Evolutionary conservation across 2,113 vertebrate genomes (phyloP).

Genomic region (Callithrix jacchus): DNA sequence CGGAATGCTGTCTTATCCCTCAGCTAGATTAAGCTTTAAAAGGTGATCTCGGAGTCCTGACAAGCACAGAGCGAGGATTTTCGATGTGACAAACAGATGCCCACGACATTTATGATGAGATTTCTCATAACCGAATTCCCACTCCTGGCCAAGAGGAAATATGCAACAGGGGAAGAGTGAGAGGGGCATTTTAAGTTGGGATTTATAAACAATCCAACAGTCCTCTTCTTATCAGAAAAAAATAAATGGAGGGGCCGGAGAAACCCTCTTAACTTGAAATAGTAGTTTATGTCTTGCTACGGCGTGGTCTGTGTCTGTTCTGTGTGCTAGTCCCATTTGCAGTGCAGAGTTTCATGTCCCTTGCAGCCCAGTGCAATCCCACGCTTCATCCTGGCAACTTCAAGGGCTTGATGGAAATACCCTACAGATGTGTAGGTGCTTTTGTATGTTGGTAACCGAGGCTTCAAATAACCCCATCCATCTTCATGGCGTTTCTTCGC

Average conservation of each 20-base stretch:
- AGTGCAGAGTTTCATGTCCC: conserved; percentile 64
- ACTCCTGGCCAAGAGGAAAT: conserved; percentile 59
- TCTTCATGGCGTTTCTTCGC: conserved; percentile 73
- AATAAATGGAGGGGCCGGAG: conserved; percentile 43
- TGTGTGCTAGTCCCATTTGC: background rate
- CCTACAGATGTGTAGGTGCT: conserved; percentile 63
- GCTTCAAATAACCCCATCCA: conserved; percentile 75
- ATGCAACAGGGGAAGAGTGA: conserved; percentile 26
- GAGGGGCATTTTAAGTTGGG: conserved; percentile 57
- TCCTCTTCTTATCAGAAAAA: conserved; percentile 48
- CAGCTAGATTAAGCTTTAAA: conserved; percentile 80
- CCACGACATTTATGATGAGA: conserved; percentile 52
- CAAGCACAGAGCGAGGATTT: conserved; percentile 79
- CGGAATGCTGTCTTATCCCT: conserved; percentile 77
- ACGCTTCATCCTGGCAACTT: conserved; percentile 73
- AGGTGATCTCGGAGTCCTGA: conserved; percentile 79
- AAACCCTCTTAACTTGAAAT: conserved; percentile 51
- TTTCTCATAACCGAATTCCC: conserved; percentile 66
- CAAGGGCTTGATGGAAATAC: conserved; percentile 79
- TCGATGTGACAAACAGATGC: conserved; percentile 76
- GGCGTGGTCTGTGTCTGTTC: background rate
- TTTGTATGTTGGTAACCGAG: conserved; percentile 53
- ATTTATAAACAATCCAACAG: conserved; percentile 76
- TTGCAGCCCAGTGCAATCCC: conserved; percentile 70
- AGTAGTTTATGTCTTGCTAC: conserved; percentile 61